phyloP scores from a whole-genome alignment of 2,113 vertebrate genomes.

The Elanus axillaris region DNA sequence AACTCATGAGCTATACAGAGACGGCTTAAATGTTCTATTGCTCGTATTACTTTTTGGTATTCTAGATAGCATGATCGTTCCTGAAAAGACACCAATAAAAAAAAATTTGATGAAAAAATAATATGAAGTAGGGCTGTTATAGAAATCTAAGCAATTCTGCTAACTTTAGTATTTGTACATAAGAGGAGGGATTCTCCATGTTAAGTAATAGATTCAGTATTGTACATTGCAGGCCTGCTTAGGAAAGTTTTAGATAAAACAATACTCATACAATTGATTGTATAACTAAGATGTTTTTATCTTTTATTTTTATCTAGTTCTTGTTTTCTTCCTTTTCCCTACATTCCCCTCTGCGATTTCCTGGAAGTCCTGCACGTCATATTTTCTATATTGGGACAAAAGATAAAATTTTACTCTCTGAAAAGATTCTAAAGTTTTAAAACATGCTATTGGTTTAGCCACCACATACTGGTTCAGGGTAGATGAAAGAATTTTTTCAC shows the following conservation, averaged over 20 bases:
- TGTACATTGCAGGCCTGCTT: background rate
- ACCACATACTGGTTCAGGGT: background rate
- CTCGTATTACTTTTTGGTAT: slow-evolving; percentile 86
- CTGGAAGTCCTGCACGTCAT: background rate
- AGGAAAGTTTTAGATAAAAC: background rate
- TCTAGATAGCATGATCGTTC: slow-evolving; percentile 87
- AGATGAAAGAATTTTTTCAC: background rate
- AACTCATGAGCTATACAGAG: slow-evolving; percentile 88
- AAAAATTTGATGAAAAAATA: background rate
- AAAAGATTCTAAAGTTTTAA: background rate
- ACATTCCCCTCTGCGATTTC: background rate
- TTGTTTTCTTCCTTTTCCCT: background rate
- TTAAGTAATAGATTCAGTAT: background rate
- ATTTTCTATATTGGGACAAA: background rate
- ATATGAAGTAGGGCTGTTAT: background rate
- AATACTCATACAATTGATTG: background rate
- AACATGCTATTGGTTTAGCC: background rate
- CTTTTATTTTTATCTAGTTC: background rate
- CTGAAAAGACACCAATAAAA: slow-evolving; percentile 61
- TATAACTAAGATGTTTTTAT: background rate
- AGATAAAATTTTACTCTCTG: background rate
- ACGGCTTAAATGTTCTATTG: slow-evolving; percentile 84
- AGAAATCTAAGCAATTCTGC: background rate
- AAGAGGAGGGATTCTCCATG: background rate
- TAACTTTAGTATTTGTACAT: background rate